These are phyloP conservation scores for Aspiorhynchus laticeps DNA, from an alignment of 2,113 vertebrate genomes.

Conservation along the genomic window DNA sequence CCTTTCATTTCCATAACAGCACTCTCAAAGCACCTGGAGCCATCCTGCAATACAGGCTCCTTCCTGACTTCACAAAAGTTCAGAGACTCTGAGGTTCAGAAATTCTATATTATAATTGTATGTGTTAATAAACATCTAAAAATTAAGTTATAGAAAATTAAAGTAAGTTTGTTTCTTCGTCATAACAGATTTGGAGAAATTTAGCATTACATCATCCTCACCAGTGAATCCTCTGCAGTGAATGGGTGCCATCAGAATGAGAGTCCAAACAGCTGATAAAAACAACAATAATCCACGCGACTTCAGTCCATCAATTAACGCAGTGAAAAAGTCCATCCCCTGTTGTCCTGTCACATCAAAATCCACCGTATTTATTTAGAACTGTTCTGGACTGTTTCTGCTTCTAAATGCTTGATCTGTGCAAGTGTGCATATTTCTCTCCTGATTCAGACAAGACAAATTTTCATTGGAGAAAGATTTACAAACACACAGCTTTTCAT, in stretches of 20 bases:
- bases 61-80: constrained; percentile 33
- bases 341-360: neutral
- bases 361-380: too few relatives aligned
- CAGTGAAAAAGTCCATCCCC: neutral
- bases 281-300: neutral
- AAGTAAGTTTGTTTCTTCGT: too few relatives aligned
- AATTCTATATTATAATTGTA: neutral
- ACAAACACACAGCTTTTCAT: neutral
- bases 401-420: too few relatives aligned
- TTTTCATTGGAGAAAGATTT: neutral
- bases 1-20: constrained; percentile 56
- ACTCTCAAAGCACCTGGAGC: constrained; percentile 51
- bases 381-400: too few relatives aligned
- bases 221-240: neutral
- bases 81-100: neutral
- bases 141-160: neutral
- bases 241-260: neutral
- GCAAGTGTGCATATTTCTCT: neutral
- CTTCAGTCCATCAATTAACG: neutral
- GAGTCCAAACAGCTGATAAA: neutral
- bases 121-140: neutral
- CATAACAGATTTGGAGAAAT: neutral
- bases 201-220: neutral
- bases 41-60: neutral
- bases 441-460: neutral